Evolutionary conservation across 2,113 vertebrate species (phyloP).

Genomic region (Rhinichthys klamathensis): DNA sequence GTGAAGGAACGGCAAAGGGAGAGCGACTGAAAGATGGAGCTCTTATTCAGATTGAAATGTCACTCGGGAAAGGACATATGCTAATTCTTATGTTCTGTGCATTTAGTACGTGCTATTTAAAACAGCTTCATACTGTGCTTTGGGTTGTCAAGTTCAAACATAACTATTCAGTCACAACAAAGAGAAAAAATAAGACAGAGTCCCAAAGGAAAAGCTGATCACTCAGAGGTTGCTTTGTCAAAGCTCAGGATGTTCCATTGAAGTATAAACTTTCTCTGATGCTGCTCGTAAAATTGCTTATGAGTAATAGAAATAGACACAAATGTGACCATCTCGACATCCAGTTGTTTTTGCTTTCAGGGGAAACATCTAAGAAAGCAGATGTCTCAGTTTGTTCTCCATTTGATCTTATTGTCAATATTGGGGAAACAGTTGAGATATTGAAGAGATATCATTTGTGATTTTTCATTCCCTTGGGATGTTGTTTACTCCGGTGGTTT

Average conservation of each 20-base stretch:
- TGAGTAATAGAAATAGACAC: background rate
- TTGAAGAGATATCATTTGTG: background rate
- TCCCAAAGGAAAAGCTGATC: conserved; percentile 4
- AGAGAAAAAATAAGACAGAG: background rate
- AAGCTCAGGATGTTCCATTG: background rate
- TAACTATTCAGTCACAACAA: conserved; percentile 18
- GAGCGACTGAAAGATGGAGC: conserved; percentile 27
- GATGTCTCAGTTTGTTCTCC: background rate
- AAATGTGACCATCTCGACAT: background rate
- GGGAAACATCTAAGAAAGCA: background rate
- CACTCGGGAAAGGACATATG: conserved; percentile 32
- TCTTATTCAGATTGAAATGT: conserved; percentile 47
- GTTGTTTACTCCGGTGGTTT: background rate
- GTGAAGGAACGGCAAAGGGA: conserved; percentile 20
- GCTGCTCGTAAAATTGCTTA: background rate
- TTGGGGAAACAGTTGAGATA: background rate
- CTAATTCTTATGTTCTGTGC: conserved; percentile 32
- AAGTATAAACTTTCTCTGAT: background rate
- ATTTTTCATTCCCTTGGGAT: background rate
- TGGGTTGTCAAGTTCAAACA: conserved; percentile 14
- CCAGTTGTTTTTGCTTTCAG: background rate
- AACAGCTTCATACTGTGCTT: background rate
- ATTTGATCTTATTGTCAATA: background rate
- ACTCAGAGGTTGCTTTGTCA: background rate
- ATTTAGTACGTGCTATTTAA: conserved; percentile 39